phyloP scores from a whole-genome alignment of 1,140 invertebrate genomes.

The Cyrtorhinus lividipennis region DNA sequence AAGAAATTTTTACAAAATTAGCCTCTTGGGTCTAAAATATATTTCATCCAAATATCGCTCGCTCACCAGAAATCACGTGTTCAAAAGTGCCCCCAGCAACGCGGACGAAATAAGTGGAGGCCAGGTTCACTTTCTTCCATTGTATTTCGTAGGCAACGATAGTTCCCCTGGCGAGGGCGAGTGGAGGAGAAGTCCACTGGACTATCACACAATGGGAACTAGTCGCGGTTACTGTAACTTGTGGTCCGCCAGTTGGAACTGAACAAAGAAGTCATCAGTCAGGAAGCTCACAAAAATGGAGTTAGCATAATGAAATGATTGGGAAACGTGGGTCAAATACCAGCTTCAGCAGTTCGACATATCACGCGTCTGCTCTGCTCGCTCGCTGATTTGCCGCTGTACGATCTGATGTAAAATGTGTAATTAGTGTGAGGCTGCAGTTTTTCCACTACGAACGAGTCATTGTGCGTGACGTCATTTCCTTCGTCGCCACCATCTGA shows the following conservation, averaged over 20 bases:
- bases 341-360: slow-evolving; percentile 42
- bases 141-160: slow-evolving; percentile 45
- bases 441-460: slow-evolving; percentile 36
- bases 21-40: too few species aligned
- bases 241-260: slow-evolving; percentile 43
- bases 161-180: slow-evolving; percentile 39
- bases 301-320: too few species aligned
- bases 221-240: slow-evolving; percentile 34
- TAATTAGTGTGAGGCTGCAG: slow-evolving; percentile 50
- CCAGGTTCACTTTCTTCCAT: slow-evolving; percentile 37
- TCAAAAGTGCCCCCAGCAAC: slow-evolving; percentile 32
- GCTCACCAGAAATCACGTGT: slow-evolving; percentile 38
- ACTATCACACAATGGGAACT: slow-evolving; percentile 40
- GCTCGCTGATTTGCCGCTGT: slow-evolving; percentile 42
- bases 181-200: slow-evolving; percentile 41
- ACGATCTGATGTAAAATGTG: slow-evolving; percentile 47
- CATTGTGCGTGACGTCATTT: slow-evolving; percentile 40
- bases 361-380: slow-evolving; percentile 43
- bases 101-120: slow-evolving; percentile 33
- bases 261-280: too few species aligned
- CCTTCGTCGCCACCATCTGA: slow-evolving; percentile 33
- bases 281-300: too few species aligned
- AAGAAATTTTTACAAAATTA: too few species aligned
- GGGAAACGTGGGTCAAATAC: too few species aligned
- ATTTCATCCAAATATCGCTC: too few species aligned